These are phyloP conservation scores for Stegodyphus mimosarum DNA, from an alignment of 1,140 invertebrate genomes.

Conservation along the genomic window DNA sequence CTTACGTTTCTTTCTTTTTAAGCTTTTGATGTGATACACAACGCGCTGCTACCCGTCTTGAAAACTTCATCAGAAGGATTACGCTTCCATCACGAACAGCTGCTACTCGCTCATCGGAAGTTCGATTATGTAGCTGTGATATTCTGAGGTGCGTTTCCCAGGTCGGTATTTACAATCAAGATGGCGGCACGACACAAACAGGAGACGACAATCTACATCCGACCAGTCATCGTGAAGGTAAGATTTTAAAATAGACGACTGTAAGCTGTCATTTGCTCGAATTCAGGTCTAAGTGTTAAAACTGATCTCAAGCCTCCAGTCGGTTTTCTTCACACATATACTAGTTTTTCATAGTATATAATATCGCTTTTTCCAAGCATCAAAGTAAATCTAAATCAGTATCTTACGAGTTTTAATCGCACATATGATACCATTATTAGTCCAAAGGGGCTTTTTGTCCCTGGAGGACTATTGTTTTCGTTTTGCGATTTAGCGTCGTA, in stretches of 20 bases:
- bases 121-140: neutral
- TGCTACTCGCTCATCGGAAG: neutral
- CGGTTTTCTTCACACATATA: too few species aligned
- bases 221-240: conserved; percentile 28
- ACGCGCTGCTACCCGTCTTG: neutral
- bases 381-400: too few species aligned
- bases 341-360: too few species aligned
- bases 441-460: too few species aligned
- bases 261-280: too few species aligned
- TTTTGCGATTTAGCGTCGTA: too few species aligned
- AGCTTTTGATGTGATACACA: neutral
- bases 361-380: too few species aligned
- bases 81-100: neutral
- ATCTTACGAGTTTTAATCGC: too few species aligned
- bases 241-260: neutral
- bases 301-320: too few species aligned
- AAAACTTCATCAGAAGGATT: neutral
- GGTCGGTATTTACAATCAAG: neutral
- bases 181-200: conserved; percentile 38
- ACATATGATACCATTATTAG: too few species aligned
- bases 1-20: neutral
- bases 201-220: conserved; percentile 34
- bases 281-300: too few species aligned
- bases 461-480: too few species aligned
- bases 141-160: neutral